Conservation (phyloP, 2,797 vertebrate genomes). For the Carduelis carduelis region DNA sequence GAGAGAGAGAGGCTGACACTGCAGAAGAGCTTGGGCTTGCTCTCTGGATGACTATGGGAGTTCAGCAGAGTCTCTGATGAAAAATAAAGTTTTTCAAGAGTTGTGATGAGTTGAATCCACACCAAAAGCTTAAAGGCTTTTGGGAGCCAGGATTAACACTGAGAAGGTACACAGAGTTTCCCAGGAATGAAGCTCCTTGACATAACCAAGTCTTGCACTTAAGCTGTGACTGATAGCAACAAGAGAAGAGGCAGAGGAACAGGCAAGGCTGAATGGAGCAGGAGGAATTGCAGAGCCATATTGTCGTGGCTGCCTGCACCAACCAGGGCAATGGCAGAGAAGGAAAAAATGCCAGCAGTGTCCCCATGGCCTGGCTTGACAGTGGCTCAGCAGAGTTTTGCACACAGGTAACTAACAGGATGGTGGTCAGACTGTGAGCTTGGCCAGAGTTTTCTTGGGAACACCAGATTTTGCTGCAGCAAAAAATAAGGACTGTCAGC, state of each 20-base stretch:
- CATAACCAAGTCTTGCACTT: background rate
- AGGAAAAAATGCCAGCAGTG: background rate
- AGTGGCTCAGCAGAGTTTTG: background rate
- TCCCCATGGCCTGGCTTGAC: background rate
- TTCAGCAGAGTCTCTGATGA: background rate
- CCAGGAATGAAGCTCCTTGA: background rate
- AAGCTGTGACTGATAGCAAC: background rate
- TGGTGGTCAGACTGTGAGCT: background rate
- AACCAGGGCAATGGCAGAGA: background rate
- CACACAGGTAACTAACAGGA: background rate
- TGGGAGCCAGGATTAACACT: background rate
- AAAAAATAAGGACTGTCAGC: background rate
- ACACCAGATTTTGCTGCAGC: background rate
- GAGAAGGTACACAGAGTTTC: background rate
- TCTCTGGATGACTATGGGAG: background rate
- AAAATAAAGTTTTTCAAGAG: background rate
- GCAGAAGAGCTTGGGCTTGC: background rate
- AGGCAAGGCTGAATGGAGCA: background rate
- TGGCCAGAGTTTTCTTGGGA: background rate
- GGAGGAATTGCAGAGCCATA: background rate
- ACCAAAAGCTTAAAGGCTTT: background rate
- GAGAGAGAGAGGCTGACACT: background rate
- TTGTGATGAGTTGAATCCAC: background rate
- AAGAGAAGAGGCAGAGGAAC: background rate
- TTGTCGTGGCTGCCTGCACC: background rate